Evolutionary conservation across 1,140 invertebrate genomes (phyloP), one percentile per base, ranked within the genome.

Genomic region (Nylanderia fulva): DNA sequence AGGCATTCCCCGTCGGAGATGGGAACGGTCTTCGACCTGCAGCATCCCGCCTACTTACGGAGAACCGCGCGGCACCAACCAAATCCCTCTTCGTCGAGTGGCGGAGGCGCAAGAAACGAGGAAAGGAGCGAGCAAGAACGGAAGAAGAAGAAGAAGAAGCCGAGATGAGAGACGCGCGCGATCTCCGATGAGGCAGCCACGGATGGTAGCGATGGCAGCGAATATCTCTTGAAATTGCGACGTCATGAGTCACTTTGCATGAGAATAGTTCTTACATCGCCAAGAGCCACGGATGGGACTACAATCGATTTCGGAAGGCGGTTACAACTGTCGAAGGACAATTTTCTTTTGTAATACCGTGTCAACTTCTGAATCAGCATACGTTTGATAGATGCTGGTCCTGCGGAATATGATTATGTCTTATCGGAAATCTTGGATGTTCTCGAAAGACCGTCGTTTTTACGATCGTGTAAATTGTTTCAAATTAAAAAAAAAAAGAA

Each of bases 1-100:
- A 42, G 29, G 29, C 80, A 87, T 88, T 71, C 71, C n/a, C n/a
- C 29, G 63, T 64, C 33, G 42, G 72, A 48, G 45, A 54, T 45
- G n/a, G 39, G 36, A 80, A 84, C 64, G 72, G 86, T 88, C 72
- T 74, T 88, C 86, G 86, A 87, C 82, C 86, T 72, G 79, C 72
- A 48, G 68, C 77, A 68, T 68, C 56, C 71, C 72, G 66, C 86
- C 85, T 85, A 84, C 74, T 80, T 86, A 72, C 54, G 85, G 72
- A 85, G 27, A 88, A 42, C 72, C 79, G 63, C 79, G 63, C n/a
- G 85, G 63, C 71, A 52, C 80, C 60, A 74, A 52, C 80, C 60
- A 74, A 80, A 80, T 85, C 86, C 33, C 58, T 79, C 54, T 60
- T 68, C 68, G 84, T 84, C 66, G 64, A 69, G 45, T 45, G 48